Evolutionary conservation across 2,888 invertebrate species (phyloP).

Genomic region (Diloba caeruleocephala): DNA sequence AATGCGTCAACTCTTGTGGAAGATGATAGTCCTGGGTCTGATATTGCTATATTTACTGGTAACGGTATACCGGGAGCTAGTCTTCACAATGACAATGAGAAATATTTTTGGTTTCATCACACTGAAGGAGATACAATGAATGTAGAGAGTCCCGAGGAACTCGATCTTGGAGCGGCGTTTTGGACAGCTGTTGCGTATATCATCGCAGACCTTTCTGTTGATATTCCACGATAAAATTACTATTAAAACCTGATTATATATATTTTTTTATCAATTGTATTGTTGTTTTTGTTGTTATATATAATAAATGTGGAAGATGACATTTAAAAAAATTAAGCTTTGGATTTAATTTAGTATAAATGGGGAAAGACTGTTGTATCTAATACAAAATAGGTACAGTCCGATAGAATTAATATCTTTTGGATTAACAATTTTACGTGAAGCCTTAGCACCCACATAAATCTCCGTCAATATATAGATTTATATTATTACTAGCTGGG

Average conservation of each 20-base stretch:
- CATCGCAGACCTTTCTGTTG: constrained; percentile 92
- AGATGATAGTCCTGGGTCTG: constrained; percentile 91
- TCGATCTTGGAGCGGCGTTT: constrained; percentile 93
- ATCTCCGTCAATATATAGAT: too few species aligned
- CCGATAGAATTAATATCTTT: too few species aligned
- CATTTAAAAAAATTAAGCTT: too few species aligned
- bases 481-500: too few species aligned
- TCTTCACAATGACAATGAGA: constrained; percentile 91
- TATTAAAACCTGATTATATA: background rate
- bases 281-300: too few species aligned
- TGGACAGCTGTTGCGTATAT: constrained; percentile 94
- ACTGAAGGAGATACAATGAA: constrained; percentile 94
- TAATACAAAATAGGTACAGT: too few species aligned
- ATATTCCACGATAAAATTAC: constrained; percentile 89
- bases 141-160: constrained; percentile 91
- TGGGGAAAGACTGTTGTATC: too few species aligned
- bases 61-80: constrained; percentile 93
- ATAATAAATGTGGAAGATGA: too few species aligned
- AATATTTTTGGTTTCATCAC: constrained; percentile 94
- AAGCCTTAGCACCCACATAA: too few species aligned
- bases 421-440: too few species aligned
- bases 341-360: too few species aligned
- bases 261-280: background rate
- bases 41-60: constrained; percentile 90
- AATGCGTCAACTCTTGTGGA: constrained; percentile 90